Base-by-base conservation (phyloP, 2,113 vertebrate genomes). In the Rhinolophus sinicus region DNA sequence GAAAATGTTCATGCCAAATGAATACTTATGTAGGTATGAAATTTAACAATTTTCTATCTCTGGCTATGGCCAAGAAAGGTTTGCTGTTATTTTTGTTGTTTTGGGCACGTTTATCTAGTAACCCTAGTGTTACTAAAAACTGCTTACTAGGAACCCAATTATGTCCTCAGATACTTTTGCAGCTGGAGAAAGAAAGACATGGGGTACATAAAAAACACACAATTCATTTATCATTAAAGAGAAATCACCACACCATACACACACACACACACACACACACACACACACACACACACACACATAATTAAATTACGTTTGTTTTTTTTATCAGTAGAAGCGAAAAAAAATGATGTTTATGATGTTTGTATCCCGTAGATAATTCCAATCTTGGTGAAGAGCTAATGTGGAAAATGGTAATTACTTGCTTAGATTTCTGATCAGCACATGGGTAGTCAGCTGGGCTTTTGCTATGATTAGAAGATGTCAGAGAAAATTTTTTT, bases 1-100 rank as follows among this genome's bases (percentile, higher is more conserved):
- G 90, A 95, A 95, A 93, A 33, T 78, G 72, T 81, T 28, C 77
- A 88, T 93, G 84, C 75, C 54, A 94, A 92, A 97, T 96, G n/a
- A 95, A 14, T n/a, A 19, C 26, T 92, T 82, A 38, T 30, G 6
- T 73, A 76, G 60, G 24, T 69, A 56, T 33, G 40, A 54, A 90
- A 83, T 90, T 94, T 96, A 95, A 90, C 47, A 30, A 24, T 94
- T 95, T 92, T 35, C n/a, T 97, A 58, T 89, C 8, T 62, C 16
- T 40, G 38, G 9, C 2, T 62, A 30, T 50, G 21, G 47, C 10
- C 19, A 75, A 38, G 35, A 0, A 78, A 52, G 26, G 12, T 81
- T 82, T 44, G 18, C 89, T 86, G 30, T 50, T 67, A 21, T n/a
- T 72, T 12, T 22, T 40, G n/a, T 33, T 85, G 65, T 38, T 26